Evolutionary conservation across 2,888 invertebrate genomes (phyloP).

Genomic region (Argynnis bischoffii): DNA sequence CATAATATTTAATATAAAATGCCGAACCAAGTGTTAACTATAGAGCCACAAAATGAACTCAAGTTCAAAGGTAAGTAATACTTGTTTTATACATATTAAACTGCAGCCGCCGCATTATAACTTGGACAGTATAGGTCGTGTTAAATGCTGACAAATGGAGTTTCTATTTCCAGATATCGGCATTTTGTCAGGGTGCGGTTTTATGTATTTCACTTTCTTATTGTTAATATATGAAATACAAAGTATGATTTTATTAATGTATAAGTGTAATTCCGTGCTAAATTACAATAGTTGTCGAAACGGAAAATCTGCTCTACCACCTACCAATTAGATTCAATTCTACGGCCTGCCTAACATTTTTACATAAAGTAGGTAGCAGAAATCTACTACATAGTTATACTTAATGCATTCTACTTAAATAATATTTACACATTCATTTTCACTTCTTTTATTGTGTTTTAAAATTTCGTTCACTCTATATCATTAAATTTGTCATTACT

Average conservation of each 20-base stretch:
- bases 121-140: slow-evolving; percentile 68
- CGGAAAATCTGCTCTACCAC: slow-evolving; percentile 25
- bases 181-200: slow-evolving; percentile 79
- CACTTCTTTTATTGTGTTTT: background rate
- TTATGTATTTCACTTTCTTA: slow-evolving; percentile 54
- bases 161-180: slow-evolving; percentile 81
- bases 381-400: slow-evolving; percentile 1
- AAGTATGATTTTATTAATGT: slow-evolving; percentile 30
- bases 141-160: slow-evolving; percentile 80
- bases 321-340: slow-evolving; percentile 20
- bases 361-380: slow-evolving; percentile 2
- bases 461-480: slow-evolving; percentile 13
- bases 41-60: slow-evolving; percentile 94
- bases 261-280: background rate
- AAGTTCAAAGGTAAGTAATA: slow-evolving; percentile 92
- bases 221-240: slow-evolving; percentile 39
- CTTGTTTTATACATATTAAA: slow-evolving; percentile 48
- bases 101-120: slow-evolving; percentile 62
- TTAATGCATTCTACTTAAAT: background rate
- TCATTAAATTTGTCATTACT: slow-evolving; percentile 10
- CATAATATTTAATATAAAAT: slow-evolving; percentile 77
- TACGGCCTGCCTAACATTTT: slow-evolving; percentile 10
- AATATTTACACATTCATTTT: background rate
- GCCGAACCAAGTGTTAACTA: slow-evolving; percentile 90
- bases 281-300: slow-evolving; percentile 17